These are phyloP conservation scores for Sula dactylatra DNA, from an alignment of 2,113 vertebrate species.

Conservation along the genomic window DNA sequence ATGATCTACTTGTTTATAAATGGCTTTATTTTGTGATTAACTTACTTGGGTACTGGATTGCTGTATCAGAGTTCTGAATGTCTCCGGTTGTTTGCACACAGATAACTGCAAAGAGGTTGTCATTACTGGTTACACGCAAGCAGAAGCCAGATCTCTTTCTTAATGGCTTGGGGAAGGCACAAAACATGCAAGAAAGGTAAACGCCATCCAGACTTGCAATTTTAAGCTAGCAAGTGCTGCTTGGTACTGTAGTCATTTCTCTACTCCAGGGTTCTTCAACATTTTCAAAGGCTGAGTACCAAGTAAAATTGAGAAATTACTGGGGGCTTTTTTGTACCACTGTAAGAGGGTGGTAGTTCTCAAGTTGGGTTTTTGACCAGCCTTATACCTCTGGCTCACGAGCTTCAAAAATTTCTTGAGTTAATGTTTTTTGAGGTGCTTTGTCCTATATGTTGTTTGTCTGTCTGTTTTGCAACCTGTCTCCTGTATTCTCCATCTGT, in stretches of 20 bases:
- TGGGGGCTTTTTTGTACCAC: constrained; percentile 41
- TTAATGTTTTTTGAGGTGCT: constrained; percentile 71
- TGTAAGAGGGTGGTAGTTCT: constrained; percentile 32
- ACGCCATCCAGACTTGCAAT: constrained; percentile 79
- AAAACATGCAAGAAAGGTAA: constrained; percentile 87
- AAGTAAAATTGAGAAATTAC: constrained; percentile 53
- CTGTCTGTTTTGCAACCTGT: constrained; percentile 73
- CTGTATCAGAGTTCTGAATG: constrained; percentile 81
- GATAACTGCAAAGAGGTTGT: constrained; percentile 96
- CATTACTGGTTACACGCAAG: constrained; percentile 93
- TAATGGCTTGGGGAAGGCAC: constrained; percentile 87
- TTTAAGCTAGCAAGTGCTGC: constrained; percentile 74
- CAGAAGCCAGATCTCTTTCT: constrained; percentile 90
- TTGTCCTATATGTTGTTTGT: constrained; percentile 73
- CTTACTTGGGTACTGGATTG: constrained; percentile 69
- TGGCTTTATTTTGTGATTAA: constrained; percentile 69
- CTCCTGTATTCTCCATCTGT: constrained; percentile 73
- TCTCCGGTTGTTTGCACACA: constrained; percentile 92
- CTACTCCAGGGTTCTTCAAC: constrained; percentile 67
- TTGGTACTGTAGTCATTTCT: constrained; percentile 67
- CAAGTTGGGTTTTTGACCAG: constrained; percentile 63
- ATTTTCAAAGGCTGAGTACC: constrained; percentile 68
- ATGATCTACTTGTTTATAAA: constrained; percentile 62
- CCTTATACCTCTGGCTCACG: constrained; percentile 69
- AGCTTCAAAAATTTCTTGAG: constrained; percentile 57